Evolutionary conservation across 2,113 vertebrate species (phyloP), one percentile per base, ranked within the genome.

Genomic region (Nesoenas mayeri): DNA sequence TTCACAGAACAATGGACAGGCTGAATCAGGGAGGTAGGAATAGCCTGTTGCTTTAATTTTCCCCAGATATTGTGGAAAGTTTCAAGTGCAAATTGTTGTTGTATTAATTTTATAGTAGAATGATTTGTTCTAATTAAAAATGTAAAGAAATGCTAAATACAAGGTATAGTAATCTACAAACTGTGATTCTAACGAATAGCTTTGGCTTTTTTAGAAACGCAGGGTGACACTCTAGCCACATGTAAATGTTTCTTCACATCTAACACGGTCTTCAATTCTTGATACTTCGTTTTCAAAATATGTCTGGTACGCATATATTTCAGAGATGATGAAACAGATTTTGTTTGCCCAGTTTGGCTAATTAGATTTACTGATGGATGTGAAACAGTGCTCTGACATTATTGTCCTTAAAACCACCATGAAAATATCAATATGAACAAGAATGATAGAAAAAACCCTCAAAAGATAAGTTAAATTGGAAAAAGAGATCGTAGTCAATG

Each of bases 1-100:
- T 96, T 97, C 89, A 92, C 91, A 93, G 95, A 96, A 95, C 85
- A 98, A 96, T 98, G 97, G 98, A 98, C 98, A 98, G 94, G 94
- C 95, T 95, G 92, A 98, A 98, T 97, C 96, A 97, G 98, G 96
- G 97, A 98, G 96, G 98, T 96, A 95, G 98, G 97, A 97, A 96
- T 93, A 94, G 88, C 48, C 71, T 73, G 53, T 96, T 88, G 62
- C 84, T 92, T 95, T 85, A 61, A 84, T 79, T 97, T 96, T 75
- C 60, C 25, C n/a, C 15, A 75, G 77, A 83, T 83, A 74, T 60
- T 73, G 16, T 89, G 64, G 51, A 20, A 94, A 92, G 51, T 32
- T 88, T 64, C 13, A 91, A 67, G 88, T 78, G 75, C 44, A 57
- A 84, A 16, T 70, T 91, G 75, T 86, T 85, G 11, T 26, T 62